Evolutionary conservation across 2,888 invertebrate genomes (phyloP).

Genomic region (Drosophila lacicola): DNA sequence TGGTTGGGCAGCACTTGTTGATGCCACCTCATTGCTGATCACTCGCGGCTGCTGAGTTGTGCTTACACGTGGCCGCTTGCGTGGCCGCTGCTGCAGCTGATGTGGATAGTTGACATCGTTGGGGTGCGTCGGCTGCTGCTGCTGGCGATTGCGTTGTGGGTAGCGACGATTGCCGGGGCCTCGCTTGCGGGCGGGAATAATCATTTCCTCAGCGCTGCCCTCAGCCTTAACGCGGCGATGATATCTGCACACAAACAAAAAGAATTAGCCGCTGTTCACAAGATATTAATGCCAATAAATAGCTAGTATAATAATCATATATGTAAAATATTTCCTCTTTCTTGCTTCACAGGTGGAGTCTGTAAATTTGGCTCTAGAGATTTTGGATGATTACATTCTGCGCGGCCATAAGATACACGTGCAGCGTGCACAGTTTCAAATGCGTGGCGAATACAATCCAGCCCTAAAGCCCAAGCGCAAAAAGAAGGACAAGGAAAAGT

Average conservation of each 20-base stretch:
- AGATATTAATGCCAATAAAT: neutral
- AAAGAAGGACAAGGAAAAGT: slow-evolving; percentile 95
- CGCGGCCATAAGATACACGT: slow-evolving; percentile 93
- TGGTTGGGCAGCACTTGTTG: slow-evolving; percentile 12
- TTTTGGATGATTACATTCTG: slow-evolving; percentile 94
- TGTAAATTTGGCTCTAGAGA: slow-evolving; percentile 94
- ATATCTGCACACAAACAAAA: slow-evolving; percentile 54
- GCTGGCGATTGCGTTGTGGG: slow-evolving; percentile 38
- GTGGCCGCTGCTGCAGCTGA: slow-evolving; percentile 41
- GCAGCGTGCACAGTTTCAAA: slow-evolving; percentile 96
- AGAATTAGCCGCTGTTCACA: slow-evolving; percentile 2
- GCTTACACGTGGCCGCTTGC: slow-evolving; percentile 47
- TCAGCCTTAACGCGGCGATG: slow-evolving; percentile 79
- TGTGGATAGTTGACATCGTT: slow-evolving; percentile 71
- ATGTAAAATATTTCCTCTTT: neutral
- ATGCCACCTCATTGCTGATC: slow-evolving; percentile 57
- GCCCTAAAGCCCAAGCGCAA: slow-evolving; percentile 95
- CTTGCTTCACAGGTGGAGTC: slow-evolving; percentile 90
- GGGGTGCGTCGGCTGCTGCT: slow-evolving; percentile 42
- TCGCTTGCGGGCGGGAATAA: slow-evolving; percentile 59
- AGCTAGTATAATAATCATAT: neutral
- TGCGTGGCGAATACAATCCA: slow-evolving; percentile 98
- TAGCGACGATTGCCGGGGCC: slow-evolving; percentile 36
- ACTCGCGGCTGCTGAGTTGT: slow-evolving; percentile 35
- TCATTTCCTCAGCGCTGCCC: slow-evolving; percentile 80